Conservation (phyloP, 2,113 vertebrate species). For the Podarcis raffonei region DNA sequence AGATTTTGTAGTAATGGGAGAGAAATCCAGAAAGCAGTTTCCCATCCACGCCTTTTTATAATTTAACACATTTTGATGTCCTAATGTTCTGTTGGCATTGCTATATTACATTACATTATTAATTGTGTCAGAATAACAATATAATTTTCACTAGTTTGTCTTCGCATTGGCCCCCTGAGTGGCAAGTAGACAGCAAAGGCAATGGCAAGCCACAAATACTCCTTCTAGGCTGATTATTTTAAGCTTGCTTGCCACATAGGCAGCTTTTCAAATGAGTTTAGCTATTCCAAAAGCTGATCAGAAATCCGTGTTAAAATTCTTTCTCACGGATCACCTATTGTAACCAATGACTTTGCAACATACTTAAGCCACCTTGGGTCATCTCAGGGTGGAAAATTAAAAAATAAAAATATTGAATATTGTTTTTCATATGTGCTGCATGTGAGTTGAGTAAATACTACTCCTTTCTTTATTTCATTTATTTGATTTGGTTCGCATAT, state of each 20-base stretch:
- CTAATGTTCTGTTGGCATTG: not conserved
- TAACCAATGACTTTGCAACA: not conserved
- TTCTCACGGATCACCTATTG: not conserved
- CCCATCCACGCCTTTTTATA: not conserved
- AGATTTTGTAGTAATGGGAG: not conserved
- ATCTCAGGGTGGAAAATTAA: not conserved
- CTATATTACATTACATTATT: not conserved
- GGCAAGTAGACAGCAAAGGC: not conserved
- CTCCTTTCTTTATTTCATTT: not conserved
- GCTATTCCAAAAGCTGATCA: not conserved
- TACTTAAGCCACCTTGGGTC: not conserved
- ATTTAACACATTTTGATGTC: not conserved
- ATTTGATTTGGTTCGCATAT: not conserved
- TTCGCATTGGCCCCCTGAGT: not conserved
- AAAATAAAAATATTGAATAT: not conserved
- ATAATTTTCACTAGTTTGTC: not conserved
- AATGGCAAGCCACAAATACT: not conserved
- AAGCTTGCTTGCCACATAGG: conserved; percentile 27
- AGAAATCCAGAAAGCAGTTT: not conserved
- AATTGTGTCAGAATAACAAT: not conserved
- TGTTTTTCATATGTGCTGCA: not conserved
- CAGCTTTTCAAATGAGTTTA: conserved; percentile 34
- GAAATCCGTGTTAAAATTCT: conserved; percentile 14
- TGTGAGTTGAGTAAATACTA: not conserved
- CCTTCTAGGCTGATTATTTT: conserved; percentile 25